phyloP scores from a whole-genome alignment of 2,113 vertebrate species.

The Malurus alboscapulatus region DNA sequence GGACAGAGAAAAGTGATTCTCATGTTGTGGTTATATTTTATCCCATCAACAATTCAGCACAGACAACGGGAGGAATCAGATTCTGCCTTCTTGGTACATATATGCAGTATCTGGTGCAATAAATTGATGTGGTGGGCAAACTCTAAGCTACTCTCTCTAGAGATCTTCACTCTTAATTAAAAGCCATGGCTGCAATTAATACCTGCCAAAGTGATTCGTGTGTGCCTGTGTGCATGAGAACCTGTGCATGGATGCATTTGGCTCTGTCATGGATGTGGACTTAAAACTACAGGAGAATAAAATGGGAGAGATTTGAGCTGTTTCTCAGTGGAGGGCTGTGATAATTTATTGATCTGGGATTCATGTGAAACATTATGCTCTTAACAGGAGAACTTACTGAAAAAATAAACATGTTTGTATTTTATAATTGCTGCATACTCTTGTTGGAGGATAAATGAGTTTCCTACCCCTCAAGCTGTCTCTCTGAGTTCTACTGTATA shows the following conservation, averaged over 20 bases:
- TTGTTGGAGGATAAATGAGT: neutral
- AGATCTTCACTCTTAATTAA: neutral
- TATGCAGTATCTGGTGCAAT: neutral
- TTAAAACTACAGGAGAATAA: neutral
- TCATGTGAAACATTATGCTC: neutral
- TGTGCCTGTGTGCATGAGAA: neutral
- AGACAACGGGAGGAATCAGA: neutral
- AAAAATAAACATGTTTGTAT: slow-evolving; percentile 8
- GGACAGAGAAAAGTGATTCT: neutral
- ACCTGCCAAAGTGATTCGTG: neutral
- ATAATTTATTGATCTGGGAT: neutral
- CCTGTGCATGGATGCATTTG: neutral
- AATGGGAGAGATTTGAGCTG: neutral
- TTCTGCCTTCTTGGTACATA: neutral
- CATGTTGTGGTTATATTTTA: neutral
- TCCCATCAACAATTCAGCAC: neutral
- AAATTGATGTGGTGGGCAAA: neutral
- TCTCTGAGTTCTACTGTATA: neutral
- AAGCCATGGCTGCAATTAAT: neutral
- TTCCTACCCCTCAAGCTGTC: neutral
- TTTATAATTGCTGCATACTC: neutral
- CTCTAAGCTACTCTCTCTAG: neutral
- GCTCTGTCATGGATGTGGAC: neutral
- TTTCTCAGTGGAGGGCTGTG: neutral
- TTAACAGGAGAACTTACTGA: neutral